Evolutionary conservation across 2,113 vertebrate genomes (phyloP).

Genomic region (Peromyscus maniculatus): DNA sequence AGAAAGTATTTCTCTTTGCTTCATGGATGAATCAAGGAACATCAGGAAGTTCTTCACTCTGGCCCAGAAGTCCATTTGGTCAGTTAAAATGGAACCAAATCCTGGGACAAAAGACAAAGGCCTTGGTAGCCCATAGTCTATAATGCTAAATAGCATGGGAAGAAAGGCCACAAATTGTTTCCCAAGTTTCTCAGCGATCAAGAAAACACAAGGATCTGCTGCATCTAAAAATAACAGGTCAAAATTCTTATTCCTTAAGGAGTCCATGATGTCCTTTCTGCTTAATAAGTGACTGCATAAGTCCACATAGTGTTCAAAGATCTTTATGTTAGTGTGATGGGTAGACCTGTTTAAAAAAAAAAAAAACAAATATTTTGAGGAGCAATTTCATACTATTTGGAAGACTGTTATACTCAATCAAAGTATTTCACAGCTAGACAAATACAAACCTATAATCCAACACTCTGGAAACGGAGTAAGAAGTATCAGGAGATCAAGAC

Average conservation of each 20-base stretch:
- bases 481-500: no score
- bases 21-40: conserved; percentile 64
- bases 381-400: no score
- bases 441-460: no score
- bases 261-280: no score
- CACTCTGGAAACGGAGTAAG: no score
- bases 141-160: conserved; percentile 25
- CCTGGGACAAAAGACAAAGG: conserved; percentile 82
- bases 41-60: conserved; percentile 83
- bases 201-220: conserved; percentile 81
- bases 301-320: no score
- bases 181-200: conserved; percentile 79
- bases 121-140: conserved; percentile 72
- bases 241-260: conserved; percentile 80
- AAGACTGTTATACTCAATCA: no score
- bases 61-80: conserved; percentile 85
- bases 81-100: conserved; percentile 71
- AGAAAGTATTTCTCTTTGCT: conserved; percentile 62
- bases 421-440: no score
- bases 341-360: no score
- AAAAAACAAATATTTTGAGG: no score
- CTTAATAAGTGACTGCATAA: no score
- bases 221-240: conserved; percentile 83
- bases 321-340: no score
- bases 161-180: conserved; percentile 80